These are phyloP conservation scores for Pocillopora damicornis DNA, from an alignment of 64 coral and sea anemone species.

Conservation along the genomic window DNA sequence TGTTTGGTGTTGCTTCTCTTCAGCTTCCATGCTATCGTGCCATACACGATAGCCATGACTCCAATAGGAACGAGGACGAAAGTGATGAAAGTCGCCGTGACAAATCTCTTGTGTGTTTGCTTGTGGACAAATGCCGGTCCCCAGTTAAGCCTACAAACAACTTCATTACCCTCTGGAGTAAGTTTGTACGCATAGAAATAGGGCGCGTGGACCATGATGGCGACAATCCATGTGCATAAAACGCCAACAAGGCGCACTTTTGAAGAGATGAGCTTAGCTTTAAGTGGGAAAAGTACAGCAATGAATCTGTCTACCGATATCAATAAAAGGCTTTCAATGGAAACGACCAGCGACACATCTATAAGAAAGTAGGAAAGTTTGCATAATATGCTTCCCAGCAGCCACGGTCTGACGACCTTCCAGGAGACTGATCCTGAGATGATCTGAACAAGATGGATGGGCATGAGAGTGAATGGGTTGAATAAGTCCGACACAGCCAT, in stretches of 20 bases:
- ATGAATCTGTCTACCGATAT: conserved; percentile 15
- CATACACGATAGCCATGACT: neutral
- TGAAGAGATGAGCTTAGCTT: neutral
- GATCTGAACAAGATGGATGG: neutral
- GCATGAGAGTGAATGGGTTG: neutral
- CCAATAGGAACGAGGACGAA: neutral
- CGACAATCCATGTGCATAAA: neutral
- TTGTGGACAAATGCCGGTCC: neutral
- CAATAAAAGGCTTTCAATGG: conserved; percentile 4
- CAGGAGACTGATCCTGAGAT: neutral
- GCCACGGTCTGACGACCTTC: neutral
- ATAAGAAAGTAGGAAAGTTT: conserved; percentile 13
- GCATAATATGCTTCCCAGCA: neutral
- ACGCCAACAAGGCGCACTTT: neutral
- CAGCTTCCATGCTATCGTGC: neutral
- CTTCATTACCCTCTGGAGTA: neutral
- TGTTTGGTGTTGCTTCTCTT: no score
- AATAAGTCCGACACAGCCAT: conserved; percentile 23
- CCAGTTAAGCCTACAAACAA: neutral
- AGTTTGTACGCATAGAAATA: conserved; percentile 18
- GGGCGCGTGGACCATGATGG: neutral
- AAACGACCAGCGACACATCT: conserved; percentile 8
- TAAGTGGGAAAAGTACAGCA: conserved; percentile 1
- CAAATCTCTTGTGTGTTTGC: neutral
- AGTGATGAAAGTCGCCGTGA: neutral